Base-by-base conservation (phyloP, 2,113 vertebrate genomes). In the Caranx ignobilis region DNA sequence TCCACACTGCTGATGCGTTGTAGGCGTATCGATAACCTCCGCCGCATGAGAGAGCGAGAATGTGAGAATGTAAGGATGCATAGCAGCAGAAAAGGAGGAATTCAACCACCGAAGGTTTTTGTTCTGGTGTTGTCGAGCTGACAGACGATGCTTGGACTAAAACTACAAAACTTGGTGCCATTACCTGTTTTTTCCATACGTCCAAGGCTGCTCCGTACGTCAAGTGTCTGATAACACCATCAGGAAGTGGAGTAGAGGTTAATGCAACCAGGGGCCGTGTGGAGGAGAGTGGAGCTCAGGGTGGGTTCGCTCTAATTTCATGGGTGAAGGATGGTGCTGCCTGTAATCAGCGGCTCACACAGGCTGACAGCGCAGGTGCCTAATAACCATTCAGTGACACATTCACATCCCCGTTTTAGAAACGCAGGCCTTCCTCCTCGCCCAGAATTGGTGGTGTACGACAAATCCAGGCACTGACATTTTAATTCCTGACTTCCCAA, bases 301-400 rank as follows among this genome's bases (percentile, higher is more conserved):
- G 39, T 6, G 67, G 55, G 61, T 34, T 85, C 2, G 56, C 86
- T 88, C 80, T 86, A 73, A 88, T 92, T 89, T 91, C 89, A 91
- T 66, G 82, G 85, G 65, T 84, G 79, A 84, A 74, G 74, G 87
- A 82, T 71, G 85, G 50, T 75, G 75, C 77, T 56, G 71, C 65
- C 81, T 87, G 80, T 92, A 90, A 94, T 94, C 90, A 94, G 85
- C 0, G 57, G 86, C 84, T 90, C 67, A 69, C 62, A 18, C 34
- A 75, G 82, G 78, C 81, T 85, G 93, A 92, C 91, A 91, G 81
- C 55, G 90, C 93, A 95, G 93, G 92, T 95, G 94, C 85, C 88
- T 94, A 95, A 95, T 94, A 92, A 95, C 86, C 77, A 77, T 76
- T 68, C 89, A 66, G 57, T 62, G 81, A 87, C 88, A 77, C 87